Percentiles rank a stretch among this genome's conserved stretches.
phyloP scores from a whole-genome alignment of 2,888 invertebrate genomes.

The Peribatodes rhomboidaria region DNA sequence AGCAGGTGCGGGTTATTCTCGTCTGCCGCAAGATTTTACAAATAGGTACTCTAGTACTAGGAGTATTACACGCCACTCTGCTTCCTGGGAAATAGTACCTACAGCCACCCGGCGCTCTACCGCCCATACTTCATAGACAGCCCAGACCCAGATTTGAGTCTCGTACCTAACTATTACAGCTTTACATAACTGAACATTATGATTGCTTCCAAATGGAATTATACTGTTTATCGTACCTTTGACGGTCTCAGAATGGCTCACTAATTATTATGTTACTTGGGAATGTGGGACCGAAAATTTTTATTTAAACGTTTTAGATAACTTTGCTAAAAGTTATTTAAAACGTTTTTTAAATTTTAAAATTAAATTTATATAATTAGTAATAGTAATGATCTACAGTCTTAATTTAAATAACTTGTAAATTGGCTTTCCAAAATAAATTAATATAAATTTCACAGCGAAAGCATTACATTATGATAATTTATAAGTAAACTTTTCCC shows the following conservation, averaged over 20 bases:
- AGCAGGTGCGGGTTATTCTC: slow-evolving; percentile 28
- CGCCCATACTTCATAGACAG: slow-evolving; percentile 31
- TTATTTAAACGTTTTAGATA: no score
- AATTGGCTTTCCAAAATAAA: neutral
- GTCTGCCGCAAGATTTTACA: slow-evolving; percentile 23
- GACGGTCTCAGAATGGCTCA: no score
- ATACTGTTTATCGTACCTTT: neutral
- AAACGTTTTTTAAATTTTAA: no score
- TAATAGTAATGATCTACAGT: no score
- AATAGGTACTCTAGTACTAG: no score
- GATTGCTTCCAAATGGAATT: neutral
- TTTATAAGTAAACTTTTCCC: neutral
- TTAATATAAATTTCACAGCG: neutral
- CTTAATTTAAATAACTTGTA: neutral
- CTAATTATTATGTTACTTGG: no score
- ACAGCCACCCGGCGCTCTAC: slow-evolving; percentile 8
- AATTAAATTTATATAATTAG: no score
- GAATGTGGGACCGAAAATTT: no score
- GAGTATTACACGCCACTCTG: slow-evolving; percentile 25
- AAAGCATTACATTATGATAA: neutral
- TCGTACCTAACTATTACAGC: neutral
- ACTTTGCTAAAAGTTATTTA: no score
- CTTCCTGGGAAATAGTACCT: slow-evolving; percentile 25
- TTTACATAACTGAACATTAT: neutral
- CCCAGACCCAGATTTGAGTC: slow-evolving; percentile 13